Percentiles rank a stretch among this genome's conserved stretches.
Conservation (phyloP, 2,797 vertebrate genomes). For the Danio tinwini region DNA sequence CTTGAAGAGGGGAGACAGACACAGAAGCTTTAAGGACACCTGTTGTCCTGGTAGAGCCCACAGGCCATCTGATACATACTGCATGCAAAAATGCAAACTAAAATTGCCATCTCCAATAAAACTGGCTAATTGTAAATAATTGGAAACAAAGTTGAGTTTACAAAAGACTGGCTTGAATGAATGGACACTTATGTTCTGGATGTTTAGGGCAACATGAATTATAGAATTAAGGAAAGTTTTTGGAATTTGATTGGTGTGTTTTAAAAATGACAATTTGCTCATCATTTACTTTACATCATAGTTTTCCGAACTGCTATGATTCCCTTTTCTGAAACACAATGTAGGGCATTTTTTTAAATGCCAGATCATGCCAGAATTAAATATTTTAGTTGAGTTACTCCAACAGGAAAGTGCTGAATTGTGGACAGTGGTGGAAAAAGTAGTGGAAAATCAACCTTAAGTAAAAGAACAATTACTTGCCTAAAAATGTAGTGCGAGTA, state of each 20-base stretch:
- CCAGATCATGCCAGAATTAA: not conserved
- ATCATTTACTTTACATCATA: not conserved
- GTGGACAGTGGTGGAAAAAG: no score
- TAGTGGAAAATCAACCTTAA: no score
- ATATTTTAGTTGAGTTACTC: not conserved
- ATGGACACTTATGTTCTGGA: not conserved
- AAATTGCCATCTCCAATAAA: not conserved
- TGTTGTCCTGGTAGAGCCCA: not conserved
- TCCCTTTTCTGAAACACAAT: not conserved
- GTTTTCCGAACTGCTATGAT: not conserved
- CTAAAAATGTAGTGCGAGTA: no score
- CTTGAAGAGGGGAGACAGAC: conserved; percentile 18
- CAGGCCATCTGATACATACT: not conserved
- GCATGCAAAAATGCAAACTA: not conserved
- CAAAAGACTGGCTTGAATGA: not conserved
- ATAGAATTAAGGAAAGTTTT: not conserved
- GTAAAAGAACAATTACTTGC: no score
- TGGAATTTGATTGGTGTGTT: not conserved
- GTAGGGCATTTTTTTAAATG: not conserved
- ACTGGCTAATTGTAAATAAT: not conserved
- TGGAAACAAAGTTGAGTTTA: not conserved
- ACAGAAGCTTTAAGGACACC: not conserved
- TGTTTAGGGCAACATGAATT: not conserved
- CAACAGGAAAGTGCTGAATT: not conserved
- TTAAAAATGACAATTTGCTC: not conserved